A percentile compares a stretch with the other conserved stretches of the same genome.
phyloP scores from a whole-genome alignment of 2,888 invertebrate genomes.

The Mesodorylaimus sp. region DNA sequence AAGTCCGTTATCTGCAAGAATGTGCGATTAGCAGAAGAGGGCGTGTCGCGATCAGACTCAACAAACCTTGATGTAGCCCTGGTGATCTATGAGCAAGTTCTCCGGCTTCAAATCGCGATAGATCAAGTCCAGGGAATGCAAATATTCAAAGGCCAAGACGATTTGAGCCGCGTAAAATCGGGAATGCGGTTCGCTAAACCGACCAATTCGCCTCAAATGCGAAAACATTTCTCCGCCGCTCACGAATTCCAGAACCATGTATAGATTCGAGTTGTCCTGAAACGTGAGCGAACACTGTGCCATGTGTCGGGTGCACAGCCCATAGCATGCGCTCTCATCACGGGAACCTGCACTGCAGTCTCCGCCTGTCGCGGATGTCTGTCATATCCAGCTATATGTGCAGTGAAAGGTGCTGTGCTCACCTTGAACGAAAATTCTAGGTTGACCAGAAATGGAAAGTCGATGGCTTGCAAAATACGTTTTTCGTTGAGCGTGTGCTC shows the following conservation, averaged over 20 bases:
- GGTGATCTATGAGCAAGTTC: constrained; percentile 28
- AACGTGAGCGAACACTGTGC: no score
- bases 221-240: constrained; percentile 99
- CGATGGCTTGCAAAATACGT: constrained; percentile 93
- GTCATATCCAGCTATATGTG: no score
- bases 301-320: no score
- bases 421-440: constrained; percentile 91
- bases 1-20: constrained; percentile 78
- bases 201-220: constrained; percentile 87
- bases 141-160: constrained; percentile 95
- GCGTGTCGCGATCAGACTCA: no score
- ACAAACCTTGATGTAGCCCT: constrained; percentile 27
- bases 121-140: constrained; percentile 95
- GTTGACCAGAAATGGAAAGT: constrained; percentile 95
- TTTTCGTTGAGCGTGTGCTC: constrained; percentile 99
- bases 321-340: no score
- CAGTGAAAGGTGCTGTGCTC: no score
- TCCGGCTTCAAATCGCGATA: constrained; percentile 47
- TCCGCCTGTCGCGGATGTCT: no score
- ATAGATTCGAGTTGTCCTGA: constrained; percentile 96
- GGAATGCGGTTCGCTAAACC: constrained; percentile 93
- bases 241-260: constrained; percentile 98
- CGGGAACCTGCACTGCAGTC: no score
- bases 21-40: no score
- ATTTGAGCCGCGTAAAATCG: constrained; percentile 98